These are phyloP conservation scores for Antheraea assamensis DNA, from an alignment of 2,888 invertebrate genomes.

Conservation along the genomic window DNA sequence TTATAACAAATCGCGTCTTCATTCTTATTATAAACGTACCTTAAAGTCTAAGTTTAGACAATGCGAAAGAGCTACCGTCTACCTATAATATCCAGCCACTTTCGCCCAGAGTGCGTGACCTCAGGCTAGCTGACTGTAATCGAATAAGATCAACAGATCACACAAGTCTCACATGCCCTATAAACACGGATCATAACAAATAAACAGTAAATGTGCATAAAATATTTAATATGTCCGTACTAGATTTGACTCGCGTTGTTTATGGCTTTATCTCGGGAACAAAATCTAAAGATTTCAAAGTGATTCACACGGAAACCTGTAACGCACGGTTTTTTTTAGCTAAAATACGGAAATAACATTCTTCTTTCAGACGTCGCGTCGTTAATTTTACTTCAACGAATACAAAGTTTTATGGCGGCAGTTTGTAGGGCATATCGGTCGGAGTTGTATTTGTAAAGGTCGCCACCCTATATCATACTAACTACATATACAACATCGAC, in stretches of 20 bases:
- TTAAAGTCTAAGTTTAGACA: slow-evolving; percentile 52
- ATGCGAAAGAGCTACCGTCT: slow-evolving; percentile 48
- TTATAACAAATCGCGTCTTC: slow-evolving; percentile 22
- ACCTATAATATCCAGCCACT: slow-evolving; percentile 62
- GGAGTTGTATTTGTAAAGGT: slow-evolving; percentile 71
- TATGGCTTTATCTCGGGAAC: slow-evolving; percentile 12
- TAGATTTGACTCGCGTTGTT: slow-evolving; percentile 19
- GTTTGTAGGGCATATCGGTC: slow-evolving; percentile 69
- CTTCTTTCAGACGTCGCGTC: slow-evolving; percentile 31
- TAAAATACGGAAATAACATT: slow-evolving; percentile 18
- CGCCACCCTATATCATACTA: slow-evolving; percentile 50
- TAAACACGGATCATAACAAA: slow-evolving; percentile 21
- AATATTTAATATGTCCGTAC: slow-evolving; percentile 17
- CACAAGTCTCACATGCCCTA: slow-evolving; percentile 19
- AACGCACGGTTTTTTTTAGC: not conserved
- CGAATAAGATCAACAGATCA: slow-evolving; percentile 45
- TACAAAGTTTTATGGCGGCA: slow-evolving; percentile 53
- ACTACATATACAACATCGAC: slow-evolving; percentile 34
- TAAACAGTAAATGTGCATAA: slow-evolving; percentile 13
- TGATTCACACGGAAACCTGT: slow-evolving; percentile 8
- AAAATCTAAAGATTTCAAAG: slow-evolving; percentile 2
- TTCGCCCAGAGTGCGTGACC: slow-evolving; percentile 65
- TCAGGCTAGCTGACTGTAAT: slow-evolving; percentile 57
- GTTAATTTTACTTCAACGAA: slow-evolving; percentile 51
- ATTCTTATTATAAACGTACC: slow-evolving; percentile 29